Base-by-base conservation (phyloP, 2,113 vertebrate genomes). In the Brienomyrus longianalis region DNA sequence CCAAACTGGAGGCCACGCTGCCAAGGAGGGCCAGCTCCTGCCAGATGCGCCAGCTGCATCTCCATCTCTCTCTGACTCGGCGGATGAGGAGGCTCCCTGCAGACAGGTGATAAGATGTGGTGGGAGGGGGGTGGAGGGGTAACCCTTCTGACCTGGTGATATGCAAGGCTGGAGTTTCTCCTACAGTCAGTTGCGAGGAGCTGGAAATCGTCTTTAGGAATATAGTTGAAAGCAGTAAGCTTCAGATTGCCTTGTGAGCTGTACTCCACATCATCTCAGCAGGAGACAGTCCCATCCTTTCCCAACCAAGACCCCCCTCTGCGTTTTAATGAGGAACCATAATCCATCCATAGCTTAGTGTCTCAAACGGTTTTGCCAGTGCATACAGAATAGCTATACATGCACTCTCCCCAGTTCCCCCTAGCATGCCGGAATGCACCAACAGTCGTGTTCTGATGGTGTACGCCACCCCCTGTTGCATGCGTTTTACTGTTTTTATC, bases 21-120 rank as follows among this genome's bases (percentile, higher is more conserved):
- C 59, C 90, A 91, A 88, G 50, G 85, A 51, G 3, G n/a, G 45
- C 50, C 43, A n/a, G 8, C 45, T 48, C 80, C 80, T 48, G 39
- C 15, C 80, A 83, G 43, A 19, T 45, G 39, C 39, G 3, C 6
- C 43, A 11, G 13, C 85, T 87, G n/a, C 27, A 54, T 21, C 51
- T 56, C 19, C 85, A 35, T 19, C 51, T 39, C 50, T 19, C 8
- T 21, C 50, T 1, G 43, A 50, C 83, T n/a, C n/a, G 0, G 83
- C n/a, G 13, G 83, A 51, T 85, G 23, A 86, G 35, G 13, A 43
- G 2, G n/a, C 83, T 51, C 43, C 23, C 83, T 86, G 83, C 23
- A 15, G 83, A 50, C 47, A 17, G 47, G 83, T 50, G 83, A 85
- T 85, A 85, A 85, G 21, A n/a, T 3, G 13, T 85, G 9, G 47